Base-by-base conservation (phyloP, 2,888 invertebrate genomes). In the Noctua janthina region DNA sequence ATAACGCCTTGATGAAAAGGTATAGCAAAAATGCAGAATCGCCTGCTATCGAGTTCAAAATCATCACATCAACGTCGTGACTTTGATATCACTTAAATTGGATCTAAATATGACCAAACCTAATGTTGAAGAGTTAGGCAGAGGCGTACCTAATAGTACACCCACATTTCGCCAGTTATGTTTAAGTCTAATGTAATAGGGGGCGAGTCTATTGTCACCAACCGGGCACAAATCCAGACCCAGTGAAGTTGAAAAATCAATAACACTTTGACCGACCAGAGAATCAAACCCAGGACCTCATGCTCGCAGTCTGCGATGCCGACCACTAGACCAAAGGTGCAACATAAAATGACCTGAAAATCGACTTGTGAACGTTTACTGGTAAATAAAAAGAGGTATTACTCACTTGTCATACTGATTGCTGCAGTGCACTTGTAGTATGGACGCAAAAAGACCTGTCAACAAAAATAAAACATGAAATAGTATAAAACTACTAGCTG, bases 341-440 rank as follows among this genome's bases (percentile, higher is more conserved):
- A 23, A 20, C 20, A 0, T 20, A 54, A 23, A 56, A 56, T 59
- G 0, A 62, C n/a, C n/a, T 39, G n/a, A 56, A 49, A 7, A 49
- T 46, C 4, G 8, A 66, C 46, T 29, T 8, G 5, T 23, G 2
- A 11, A n/a, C n/a, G 20, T 46, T n/a, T 20, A 29, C 4, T 66
- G 4, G 4, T 5, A 35, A 35, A 35, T 54, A 20, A 73, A 39
- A 20, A 54, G 0, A 29, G 15, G n/a, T 51, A 3, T 43, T 79
- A 93, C 95, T 88, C 89, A 96, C 96, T 94, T 91, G 43, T 95
- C 95, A 92, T 96, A 95, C 88, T 92, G 87, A 81, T 88, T 92
- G 39, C 86, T 85, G 70, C 92, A 92, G 15, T 91, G 92, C 10
- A 92, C 93, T 88, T 91, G 93, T 87, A 92, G 90, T 49, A 91